These are phyloP conservation scores for Auanema sp. DNA, from an alignment of 2,888 invertebrate genomes.

Conservation along the genomic window DNA sequence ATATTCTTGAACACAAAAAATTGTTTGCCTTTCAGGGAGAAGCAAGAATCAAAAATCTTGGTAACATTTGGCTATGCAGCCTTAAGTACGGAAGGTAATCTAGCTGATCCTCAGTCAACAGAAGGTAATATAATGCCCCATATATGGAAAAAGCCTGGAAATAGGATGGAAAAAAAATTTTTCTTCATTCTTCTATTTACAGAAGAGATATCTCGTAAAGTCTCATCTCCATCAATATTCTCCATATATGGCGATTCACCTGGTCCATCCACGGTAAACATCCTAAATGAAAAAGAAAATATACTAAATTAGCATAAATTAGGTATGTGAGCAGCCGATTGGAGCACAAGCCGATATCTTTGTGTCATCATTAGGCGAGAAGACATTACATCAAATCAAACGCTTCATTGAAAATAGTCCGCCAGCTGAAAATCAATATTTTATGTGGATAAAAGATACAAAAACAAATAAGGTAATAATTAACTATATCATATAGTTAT, in stretches of 20 bases:
- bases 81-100: conserved; percentile 14
- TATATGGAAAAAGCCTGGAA: neutral
- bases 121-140: neutral
- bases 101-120: conserved; percentile 2
- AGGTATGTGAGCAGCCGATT: conserved; percentile 43
- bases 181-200: neutral
- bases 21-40: neutral
- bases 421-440: conserved; percentile 40
- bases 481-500: neutral
- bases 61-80: conserved; percentile 19
- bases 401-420: conserved; percentile 41
- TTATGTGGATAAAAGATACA: conserved; percentile 40
- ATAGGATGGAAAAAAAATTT: neutral
- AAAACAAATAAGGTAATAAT: conserved; percentile 26
- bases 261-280: conserved; percentile 31
- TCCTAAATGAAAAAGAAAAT: neutral
- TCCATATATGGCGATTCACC: conserved; percentile 43
- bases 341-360: conserved; percentile 45
- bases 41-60: conserved; percentile 7
- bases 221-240: conserved; percentile 34
- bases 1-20: neutral
- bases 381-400: conserved; percentile 35
- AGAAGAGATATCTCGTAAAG: neutral
- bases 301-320: conserved; percentile 6
- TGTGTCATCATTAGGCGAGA: conserved; percentile 39